Evolutionary conservation across 2,888 invertebrate genomes (phyloP).

Genomic region (Malacosoma neustria): DNA sequence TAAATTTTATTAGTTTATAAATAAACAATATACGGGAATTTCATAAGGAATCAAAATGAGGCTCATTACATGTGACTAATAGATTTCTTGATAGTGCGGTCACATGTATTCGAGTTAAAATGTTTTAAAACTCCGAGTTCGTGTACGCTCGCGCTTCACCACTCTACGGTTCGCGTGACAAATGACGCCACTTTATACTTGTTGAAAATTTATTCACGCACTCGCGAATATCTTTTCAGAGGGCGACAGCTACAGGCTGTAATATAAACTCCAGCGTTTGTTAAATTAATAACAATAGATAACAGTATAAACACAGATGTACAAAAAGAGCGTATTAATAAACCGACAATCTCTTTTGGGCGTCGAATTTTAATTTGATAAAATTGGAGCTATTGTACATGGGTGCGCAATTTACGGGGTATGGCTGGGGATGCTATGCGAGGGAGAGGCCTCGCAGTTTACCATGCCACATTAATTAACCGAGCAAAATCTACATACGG

Average conservation of each 20-base stretch:
- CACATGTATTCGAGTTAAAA: too few species aligned
- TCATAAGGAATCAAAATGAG: not conserved
- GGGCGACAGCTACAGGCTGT: not conserved
- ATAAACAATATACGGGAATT: not conserved
- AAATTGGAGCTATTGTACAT: conserved; percentile 55
- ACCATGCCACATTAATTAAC: conserved; percentile 71
- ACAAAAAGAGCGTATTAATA: conserved; percentile 14
- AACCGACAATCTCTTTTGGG: conserved; percentile 26
- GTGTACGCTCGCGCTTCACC: conserved; percentile 20
- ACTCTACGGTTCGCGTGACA: conserved; percentile 25
- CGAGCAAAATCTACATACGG: conserved; percentile 67
- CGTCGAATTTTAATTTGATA: conserved; percentile 51
- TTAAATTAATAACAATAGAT: conserved; percentile 4
- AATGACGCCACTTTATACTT: conserved; percentile 26
- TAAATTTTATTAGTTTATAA: not conserved
- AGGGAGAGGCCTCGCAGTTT: conserved; percentile 59
- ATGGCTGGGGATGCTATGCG: conserved; percentile 46
- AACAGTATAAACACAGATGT: too few species aligned
- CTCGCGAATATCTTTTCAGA: not conserved
- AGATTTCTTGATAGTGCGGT: conserved; percentile 19
- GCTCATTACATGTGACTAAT: not conserved
- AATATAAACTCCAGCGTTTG: not conserved
- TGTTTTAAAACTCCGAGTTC: conserved; percentile 23
- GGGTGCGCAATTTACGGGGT: conserved; percentile 65
- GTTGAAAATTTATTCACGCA: conserved; percentile 19